Conservation (phyloP, 2,888 invertebrate species). For the Microctonus aethiopoides region DNA sequence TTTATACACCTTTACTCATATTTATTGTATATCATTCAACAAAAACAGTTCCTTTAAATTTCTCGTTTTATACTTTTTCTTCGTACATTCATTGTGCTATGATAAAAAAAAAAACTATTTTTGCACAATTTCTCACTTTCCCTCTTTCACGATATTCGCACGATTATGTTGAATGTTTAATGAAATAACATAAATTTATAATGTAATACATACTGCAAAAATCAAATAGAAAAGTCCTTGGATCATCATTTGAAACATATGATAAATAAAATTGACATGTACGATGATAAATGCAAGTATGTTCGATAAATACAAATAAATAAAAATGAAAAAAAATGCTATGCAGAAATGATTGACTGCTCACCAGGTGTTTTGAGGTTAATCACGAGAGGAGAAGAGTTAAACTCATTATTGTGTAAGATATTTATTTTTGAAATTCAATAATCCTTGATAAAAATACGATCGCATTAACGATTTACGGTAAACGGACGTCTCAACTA, state of each 20-base stretch:
- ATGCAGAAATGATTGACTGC: not conserved
- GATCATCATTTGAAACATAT: too few relatives aligned
- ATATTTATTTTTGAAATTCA: not conserved
- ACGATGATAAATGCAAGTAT: not conserved
- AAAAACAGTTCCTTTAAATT: not conserved
- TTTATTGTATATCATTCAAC: not conserved
- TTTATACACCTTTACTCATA: too few relatives aligned
- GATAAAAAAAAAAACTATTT: not conserved
- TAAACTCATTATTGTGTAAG: not conserved
- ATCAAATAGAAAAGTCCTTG: not conserved
- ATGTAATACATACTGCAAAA: not conserved
- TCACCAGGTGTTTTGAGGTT: conserved; percentile 6
- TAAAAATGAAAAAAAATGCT: not conserved
- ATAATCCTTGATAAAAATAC: not conserved
- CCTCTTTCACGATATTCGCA: not conserved
- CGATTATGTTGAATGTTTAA: not conserved
- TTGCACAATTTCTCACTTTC: not conserved
- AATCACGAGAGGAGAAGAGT: not conserved
- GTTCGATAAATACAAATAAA: not conserved
- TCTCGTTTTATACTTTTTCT: not conserved
- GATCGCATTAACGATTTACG: not conserved
- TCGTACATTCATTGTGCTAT: not conserved
- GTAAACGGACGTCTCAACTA: not conserved
- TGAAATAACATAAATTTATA: not conserved
- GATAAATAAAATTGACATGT: too few relatives aligned